Conservation (phyloP, 2,797 vertebrate species). For the Peromyscus attwateri region DNA sequence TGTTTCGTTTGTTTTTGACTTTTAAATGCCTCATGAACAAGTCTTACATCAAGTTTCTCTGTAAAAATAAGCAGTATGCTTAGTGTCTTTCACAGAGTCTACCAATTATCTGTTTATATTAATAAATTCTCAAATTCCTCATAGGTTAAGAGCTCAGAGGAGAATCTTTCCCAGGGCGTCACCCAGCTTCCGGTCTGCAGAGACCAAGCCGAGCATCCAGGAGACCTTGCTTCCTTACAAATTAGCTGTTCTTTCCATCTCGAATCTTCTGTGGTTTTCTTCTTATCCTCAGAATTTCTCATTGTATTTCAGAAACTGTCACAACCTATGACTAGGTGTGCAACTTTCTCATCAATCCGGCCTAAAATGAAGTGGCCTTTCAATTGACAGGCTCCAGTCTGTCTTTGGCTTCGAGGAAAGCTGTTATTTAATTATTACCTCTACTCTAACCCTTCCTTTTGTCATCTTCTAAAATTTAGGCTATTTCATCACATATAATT, state of each 20-base stretch:
- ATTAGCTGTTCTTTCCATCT: neutral
- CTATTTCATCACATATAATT: slow-evolving; percentile 29
- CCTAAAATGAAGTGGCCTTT: neutral
- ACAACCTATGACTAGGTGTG: neutral
- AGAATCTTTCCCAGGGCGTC: slow-evolving; percentile 9
- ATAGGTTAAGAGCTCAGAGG: neutral
- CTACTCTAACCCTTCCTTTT: neutral
- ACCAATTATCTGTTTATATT: slow-evolving; percentile 53
- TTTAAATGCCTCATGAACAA: slow-evolving; percentile 63
- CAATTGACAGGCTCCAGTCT: neutral
- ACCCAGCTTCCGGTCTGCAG: neutral
- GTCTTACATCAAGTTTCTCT: slow-evolving; percentile 62
- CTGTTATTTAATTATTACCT: slow-evolving; percentile 19
- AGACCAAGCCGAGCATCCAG: slow-evolving; percentile 43
- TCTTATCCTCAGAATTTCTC: slow-evolving; percentile 24
- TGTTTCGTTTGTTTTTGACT: slow-evolving; percentile 32
- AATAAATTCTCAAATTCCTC: slow-evolving; percentile 53
- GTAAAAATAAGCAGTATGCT: slow-evolving; percentile 59
- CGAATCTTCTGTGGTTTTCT: slow-evolving; percentile 26
- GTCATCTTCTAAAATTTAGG: slow-evolving; percentile 29
- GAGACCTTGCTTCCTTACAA: slow-evolving; percentile 31
- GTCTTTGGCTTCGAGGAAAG: slow-evolving; percentile 6
- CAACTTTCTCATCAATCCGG: slow-evolving; percentile 24
- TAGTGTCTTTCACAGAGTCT: slow-evolving; percentile 57
- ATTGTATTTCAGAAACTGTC: slow-evolving; percentile 27